Evolutionary conservation across 2,797 vertebrate species (phyloP).

Genomic region (Linurgus olivaceus): DNA sequence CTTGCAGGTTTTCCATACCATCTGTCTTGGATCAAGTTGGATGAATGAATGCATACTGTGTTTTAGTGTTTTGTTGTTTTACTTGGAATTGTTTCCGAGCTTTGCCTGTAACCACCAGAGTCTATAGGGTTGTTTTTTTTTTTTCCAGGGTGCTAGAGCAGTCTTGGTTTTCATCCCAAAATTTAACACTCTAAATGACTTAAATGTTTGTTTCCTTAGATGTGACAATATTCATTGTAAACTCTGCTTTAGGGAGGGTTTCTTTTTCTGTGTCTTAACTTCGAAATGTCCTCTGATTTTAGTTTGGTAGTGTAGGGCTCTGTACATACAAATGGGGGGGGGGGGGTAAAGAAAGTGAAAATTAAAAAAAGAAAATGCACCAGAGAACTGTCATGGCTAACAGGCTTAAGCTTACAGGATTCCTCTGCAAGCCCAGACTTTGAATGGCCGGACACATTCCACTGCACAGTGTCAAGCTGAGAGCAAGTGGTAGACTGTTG

Average conservation of each 20-base stretch:
- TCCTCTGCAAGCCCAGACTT: neutral
- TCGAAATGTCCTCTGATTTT: neutral
- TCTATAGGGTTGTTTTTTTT: neutral
- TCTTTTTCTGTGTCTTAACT: neutral
- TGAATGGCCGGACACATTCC: rapidly evolving
- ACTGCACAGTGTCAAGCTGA: neutral
- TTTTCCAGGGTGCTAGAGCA: neutral
- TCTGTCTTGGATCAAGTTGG: neutral
- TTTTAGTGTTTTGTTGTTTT: neutral
- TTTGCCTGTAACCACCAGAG: neutral
- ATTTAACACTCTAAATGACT: neutral
- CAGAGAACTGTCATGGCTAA: rapidly evolving
- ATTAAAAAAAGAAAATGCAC: neutral
- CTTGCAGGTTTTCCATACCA: neutral
- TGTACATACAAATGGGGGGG: rapidly evolving
- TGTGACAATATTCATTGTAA: neutral
- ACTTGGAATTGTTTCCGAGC: neutral
- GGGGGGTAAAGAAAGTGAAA: rapidly evolving
- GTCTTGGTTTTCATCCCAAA: neutral
- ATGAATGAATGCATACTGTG: neutral
- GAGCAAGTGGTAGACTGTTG: neutral
- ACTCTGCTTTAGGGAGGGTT: neutral
- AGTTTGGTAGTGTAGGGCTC: neutral
- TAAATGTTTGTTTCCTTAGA: neutral
- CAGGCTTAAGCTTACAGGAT: neutral